Base-by-base conservation (phyloP, 2,113 vertebrate species). In the Euleptes europaea region DNA sequence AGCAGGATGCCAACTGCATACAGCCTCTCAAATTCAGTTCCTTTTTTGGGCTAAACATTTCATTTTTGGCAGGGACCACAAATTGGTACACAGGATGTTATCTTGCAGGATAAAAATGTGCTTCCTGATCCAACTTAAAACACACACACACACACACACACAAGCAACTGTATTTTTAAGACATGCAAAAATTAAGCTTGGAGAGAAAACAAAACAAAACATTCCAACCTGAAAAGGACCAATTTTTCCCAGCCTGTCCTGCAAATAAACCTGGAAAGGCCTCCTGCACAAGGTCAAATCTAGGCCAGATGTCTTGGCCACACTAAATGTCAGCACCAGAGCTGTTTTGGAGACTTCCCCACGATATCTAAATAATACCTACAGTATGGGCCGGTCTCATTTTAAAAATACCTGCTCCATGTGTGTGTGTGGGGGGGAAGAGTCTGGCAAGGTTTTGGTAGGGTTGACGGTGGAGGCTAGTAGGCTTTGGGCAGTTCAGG, bases 1-100 rank as follows among this genome's bases (percentile, higher is more conserved):
- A 73, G 23, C 31, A 80, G 54, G 57, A 65, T 73, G 69, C 23
- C 57, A 85, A 63, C 54, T 11, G 0, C n/a, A 80, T 3, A 84
- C 7, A 26, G 21, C 7, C 14, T 65, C 47, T 33, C 31, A 60
- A 63, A 85, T 49, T 38, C 63, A 33, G 6, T 2, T 57, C 4
- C 11, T 65, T 80, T 94, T 83, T 84, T 15, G 80, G 82, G 44
- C 72, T 0, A 23, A 73, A 44, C 83, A 69, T 10, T 1, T 3
- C 83, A 38, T 83, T 88, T 92, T 31, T 87, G 89, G 87, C 78
- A 3, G 33, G 60, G 8, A 88, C 81, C 75, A 67, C 71, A 15
- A 35, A n/a, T 13, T 3, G 40, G 2, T n/a, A 65, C 0, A 76
- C 0, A 76, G 65, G 51, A 28, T 80, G 78, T 12, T 47, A 4